phyloP scores from a whole-genome alignment of 1,140 invertebrate species.

The Heliconius melpomene region DNA sequence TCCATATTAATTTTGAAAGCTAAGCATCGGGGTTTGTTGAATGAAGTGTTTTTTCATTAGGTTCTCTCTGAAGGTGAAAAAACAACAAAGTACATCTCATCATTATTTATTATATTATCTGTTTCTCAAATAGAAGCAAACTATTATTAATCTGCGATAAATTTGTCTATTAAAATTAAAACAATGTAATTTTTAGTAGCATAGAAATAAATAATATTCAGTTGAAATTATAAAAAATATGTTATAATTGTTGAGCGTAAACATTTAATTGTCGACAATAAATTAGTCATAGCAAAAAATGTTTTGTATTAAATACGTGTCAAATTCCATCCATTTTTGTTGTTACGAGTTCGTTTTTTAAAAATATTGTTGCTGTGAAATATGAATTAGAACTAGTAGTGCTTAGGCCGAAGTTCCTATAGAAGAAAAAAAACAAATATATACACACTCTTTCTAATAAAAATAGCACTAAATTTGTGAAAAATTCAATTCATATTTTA shows the following conservation, averaged over 20 bases:
- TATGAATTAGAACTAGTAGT: constrained; percentile 36
- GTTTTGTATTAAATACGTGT: constrained; percentile 45
- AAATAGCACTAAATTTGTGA: background rate
- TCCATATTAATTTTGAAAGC: too few relatives aligned
- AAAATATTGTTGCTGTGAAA: constrained; percentile 36
- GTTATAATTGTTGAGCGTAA: background rate
- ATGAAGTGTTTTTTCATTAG: too few relatives aligned
- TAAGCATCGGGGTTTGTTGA: too few relatives aligned
- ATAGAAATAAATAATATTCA: background rate
- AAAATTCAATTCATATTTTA: constrained; percentile 24
- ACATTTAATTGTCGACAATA: constrained; percentile 45
- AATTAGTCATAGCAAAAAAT: constrained; percentile 42
- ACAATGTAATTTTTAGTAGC: background rate
- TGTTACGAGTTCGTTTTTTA: constrained; percentile 32
- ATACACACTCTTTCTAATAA: background rate
- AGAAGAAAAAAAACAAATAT: background rate
- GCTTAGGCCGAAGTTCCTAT: constrained; percentile 29
- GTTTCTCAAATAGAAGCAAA: background rate
- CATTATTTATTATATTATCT: background rate
- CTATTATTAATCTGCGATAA: background rate
- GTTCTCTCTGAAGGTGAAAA: background rate
- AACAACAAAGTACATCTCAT: background rate
- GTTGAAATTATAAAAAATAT: background rate
- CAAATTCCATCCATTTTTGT: constrained; percentile 52
- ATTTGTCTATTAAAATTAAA: background rate